A percentile compares a stretch with the other conserved stretches of the same genome.
Conservation (phyloP, 2,113 vertebrate genomes). For the Thryonomys swinderianus region DNA sequence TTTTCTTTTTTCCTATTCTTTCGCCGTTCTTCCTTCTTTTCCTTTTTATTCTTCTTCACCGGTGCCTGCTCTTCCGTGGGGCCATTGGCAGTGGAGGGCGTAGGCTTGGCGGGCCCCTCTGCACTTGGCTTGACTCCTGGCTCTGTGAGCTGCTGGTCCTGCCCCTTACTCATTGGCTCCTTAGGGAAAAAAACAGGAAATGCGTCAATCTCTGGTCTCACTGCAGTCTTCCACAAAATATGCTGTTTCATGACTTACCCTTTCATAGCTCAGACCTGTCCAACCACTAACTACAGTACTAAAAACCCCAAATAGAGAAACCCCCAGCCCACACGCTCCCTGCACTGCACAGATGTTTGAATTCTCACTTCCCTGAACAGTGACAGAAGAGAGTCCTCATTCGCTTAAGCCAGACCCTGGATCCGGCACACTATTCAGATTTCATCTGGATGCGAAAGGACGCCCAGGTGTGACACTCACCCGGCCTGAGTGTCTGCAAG, state of each 20-base stretch:
- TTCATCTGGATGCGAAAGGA: neutral
- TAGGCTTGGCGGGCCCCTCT: neutral
- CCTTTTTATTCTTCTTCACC: conserved; percentile 91
- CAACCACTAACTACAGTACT: neutral
- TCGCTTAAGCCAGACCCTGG: neutral
- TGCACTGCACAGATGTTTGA: neutral
- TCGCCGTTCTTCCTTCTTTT: conserved; percentile 91
- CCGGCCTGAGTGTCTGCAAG: neutral
- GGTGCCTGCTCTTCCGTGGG: conserved; percentile 61
- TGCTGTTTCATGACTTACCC: neutral
- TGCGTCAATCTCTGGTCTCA: neutral
- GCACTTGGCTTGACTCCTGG: neutral
- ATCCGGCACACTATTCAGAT: neutral
- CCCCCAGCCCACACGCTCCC: neutral
- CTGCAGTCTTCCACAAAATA: neutral
- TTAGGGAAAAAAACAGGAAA: conserved; percentile 61
- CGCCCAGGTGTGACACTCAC: no score
- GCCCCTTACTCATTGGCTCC: conserved; percentile 67
- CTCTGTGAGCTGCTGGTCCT: conserved; percentile 51
- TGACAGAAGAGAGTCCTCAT: neutral
- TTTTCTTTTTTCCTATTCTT: conserved; percentile 88
- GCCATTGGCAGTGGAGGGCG: conserved; percentile 54
- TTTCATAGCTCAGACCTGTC: neutral
- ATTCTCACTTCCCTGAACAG: neutral
- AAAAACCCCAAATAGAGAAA: neutral